Evolutionary conservation across 2,888 invertebrate species (phyloP), one percentile per base, ranked within the genome.

Genomic region (Anaspis maculata): DNA sequence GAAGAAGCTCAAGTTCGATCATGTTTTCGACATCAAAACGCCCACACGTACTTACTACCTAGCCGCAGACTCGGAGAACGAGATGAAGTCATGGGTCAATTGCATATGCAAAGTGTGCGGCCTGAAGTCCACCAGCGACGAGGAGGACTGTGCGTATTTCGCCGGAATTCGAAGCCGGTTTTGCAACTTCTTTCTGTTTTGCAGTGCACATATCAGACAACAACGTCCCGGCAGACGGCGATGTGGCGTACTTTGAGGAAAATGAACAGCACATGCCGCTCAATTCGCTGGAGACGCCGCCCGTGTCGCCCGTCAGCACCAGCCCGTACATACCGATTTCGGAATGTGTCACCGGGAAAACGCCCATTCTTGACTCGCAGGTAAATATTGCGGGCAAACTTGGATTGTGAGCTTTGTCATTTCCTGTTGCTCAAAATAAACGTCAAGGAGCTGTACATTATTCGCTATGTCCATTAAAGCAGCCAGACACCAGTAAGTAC

Each of bases 71-170:
- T 83, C 83, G 16, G 91, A 92, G 60, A 74, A 76, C 26, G 92
- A 94, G 54, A 94, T 96, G 94, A 84, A 83, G 50, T 83, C 83
- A 61, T 96, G 96, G 96, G 94, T 95, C 6, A 84, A 87, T 56
- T 88, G 85, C 39, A 86, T 96, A 47, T 95, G 95, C 64, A 79
- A 83, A 64, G 90, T 91, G 24, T 95, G 94, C 63, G 87, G 89
- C 27, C 67, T 91, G 39, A 81, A 86, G 57, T 78, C 86, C 2
- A 76, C 76, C 7, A 71, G 76, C 35, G 64, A 64, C 15, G 64
- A 64, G 32, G 61, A 62, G 39, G 55, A 57, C 28, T 34, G 54
- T n/a, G n/a, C n/a, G n/a, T 49, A 44, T 53, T 51, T 45, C 21
- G 19, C 25, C 30, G 9, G 9, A 13, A 5, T 29, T 29, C 11